phyloP scores from a whole-genome alignment of 2,888 invertebrate species.

The Busseola fusca region DNA sequence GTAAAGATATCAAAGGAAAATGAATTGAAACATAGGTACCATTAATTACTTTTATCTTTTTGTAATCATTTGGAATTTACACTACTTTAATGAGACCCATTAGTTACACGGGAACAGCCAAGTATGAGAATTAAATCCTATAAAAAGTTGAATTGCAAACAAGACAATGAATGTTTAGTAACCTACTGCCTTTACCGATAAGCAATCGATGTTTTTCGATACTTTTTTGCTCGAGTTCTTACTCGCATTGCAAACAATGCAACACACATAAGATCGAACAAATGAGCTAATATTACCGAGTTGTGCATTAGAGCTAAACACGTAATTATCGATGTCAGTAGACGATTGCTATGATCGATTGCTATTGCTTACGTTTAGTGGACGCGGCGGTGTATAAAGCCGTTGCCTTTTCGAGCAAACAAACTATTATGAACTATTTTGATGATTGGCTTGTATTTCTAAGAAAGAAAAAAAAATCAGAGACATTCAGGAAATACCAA shows the following conservation, averaged over 20 bases:
- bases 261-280: constrained; percentile 54
- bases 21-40: constrained; percentile 5
- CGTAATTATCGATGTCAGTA: constrained; percentile 55
- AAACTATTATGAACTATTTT: constrained; percentile 8
- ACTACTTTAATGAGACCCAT: constrained; percentile 22
- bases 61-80: constrained; percentile 38
- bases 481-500: too few species aligned
- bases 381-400: constrained; percentile 27
- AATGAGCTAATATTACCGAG: constrained; percentile 59
- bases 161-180: constrained; percentile 55
- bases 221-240: constrained; percentile 48
- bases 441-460: background rate
- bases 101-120: constrained; percentile 33
- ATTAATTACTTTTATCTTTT: constrained; percentile 14
- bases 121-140: constrained; percentile 39
- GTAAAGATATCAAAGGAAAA: constrained; percentile 1
- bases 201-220: constrained; percentile 35
- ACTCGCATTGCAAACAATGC: constrained; percentile 35
- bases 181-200: constrained; percentile 51
- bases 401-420: constrained; percentile 10
- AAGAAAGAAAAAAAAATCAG: too few species aligned
- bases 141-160: constrained; percentile 43
- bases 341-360: constrained; percentile 48
- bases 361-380: background rate
- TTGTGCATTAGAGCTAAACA: constrained; percentile 55